Evolutionary conservation across 2,888 invertebrate species (phyloP), one percentile per base, ranked within the genome.

Genomic region (Hypolimnas misippus): DNA sequence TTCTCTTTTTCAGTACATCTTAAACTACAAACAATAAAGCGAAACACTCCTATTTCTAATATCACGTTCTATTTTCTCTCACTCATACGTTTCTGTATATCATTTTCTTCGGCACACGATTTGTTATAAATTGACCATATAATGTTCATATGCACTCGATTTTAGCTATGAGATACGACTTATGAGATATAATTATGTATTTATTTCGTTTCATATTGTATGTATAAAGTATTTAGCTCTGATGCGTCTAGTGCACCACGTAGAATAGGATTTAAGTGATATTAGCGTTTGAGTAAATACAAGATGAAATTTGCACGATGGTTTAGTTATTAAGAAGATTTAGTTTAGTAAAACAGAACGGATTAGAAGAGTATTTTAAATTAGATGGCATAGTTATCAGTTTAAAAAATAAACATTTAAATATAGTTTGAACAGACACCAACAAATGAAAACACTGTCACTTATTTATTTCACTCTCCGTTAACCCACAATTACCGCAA

Each of bases 241-340:
- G 59, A 69, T 69, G 68, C 75, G 68, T 66, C 72, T 84, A 85
- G 85, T 84, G 86, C 86, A 86, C 81, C 73, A 65, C 69, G 83
- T 86, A 86, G 85, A 70, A 66, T 77, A 79, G 70, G 78, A 74
- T 73, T 72, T 71, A 25, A 51, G 53, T 58, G 46, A 62, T 19
- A 57, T 55, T 67, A 65, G 63, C 44, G 52, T 63, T 65, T 62
- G 63, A 52, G 55, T 42, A 33, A 57, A 33, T 44, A 55, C 29
- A 29, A 58, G 29, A 63, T 66, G 70, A 72, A 73, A 69, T 79
- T 33, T 84, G 86, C 86, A 86, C 86, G 86, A 78, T 73, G 50
- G 49, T 51, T 78, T 81, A 81, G 76, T 68, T 66, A 69, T 70
- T 75, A 76, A 77, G 69, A 73, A 73, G 33, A 57, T n/a, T 35